Percentiles rank a stretch among this genome's conserved stretches.
Conservation (phyloP, 1,140 invertebrate genomes). For the Drosophila lacertosa region DNA sequence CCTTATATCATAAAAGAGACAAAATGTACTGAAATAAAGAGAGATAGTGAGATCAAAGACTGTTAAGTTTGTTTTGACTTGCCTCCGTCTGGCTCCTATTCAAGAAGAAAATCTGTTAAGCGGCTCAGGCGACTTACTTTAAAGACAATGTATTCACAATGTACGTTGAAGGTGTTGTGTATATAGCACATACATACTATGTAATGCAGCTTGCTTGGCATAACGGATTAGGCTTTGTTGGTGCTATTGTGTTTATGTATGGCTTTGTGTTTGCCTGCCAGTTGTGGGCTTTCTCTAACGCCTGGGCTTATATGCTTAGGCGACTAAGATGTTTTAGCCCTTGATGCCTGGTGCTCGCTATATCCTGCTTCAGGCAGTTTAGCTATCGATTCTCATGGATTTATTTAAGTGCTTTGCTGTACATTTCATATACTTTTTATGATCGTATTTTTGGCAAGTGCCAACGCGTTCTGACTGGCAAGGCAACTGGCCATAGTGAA, state of each 20-base stretch:
- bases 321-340: conserved; percentile 45
- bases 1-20: no score
- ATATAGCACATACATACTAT: no score
- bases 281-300: conserved; percentile 31
- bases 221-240: conserved; percentile 46
- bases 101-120: conserved; percentile 24
- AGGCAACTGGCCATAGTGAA: not conserved
- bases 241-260: conserved; percentile 8
- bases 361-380: no score
- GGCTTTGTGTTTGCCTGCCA: not conserved
- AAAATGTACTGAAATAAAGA: not conserved
- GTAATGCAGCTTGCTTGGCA: conserved; percentile 17
- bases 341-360: not conserved
- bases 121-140: conserved; percentile 22
- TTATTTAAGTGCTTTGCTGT: conserved; percentile 52
- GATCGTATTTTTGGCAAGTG: conserved; percentile 72
- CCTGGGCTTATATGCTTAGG: conserved; percentile 71
- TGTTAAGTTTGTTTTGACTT: not conserved
- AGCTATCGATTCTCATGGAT: conserved; percentile 43
- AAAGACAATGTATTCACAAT: conserved; percentile 21
- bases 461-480: conserved; percentile 59
- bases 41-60: no score
- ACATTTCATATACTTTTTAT: conserved; percentile 71
- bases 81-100: not conserved
- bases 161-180: conserved; percentile 23